These are phyloP conservation scores for Coelopa frigida DNA, from an alignment of 1,140 invertebrate species.

Conservation along the genomic window DNA sequence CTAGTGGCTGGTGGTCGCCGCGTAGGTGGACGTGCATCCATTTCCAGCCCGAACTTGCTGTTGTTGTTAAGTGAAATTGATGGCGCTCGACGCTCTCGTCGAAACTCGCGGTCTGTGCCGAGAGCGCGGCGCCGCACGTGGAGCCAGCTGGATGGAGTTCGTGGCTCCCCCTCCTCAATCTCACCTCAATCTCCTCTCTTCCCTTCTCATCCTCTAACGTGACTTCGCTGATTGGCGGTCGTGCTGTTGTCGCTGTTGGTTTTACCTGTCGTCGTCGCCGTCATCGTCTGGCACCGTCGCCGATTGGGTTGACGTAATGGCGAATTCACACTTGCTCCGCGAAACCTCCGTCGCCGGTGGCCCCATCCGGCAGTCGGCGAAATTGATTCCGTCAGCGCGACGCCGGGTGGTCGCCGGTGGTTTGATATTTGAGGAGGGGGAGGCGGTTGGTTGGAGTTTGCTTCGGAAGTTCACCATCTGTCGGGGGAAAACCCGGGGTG, in stretches of 20 bases:
- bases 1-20: neutral
- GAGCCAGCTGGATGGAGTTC: no score
- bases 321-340: no score
- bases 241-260: neutral
- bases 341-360: no score
- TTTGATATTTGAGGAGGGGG: no score
- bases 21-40: neutral
- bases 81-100: neutral
- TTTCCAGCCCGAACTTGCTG: no score
- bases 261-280: slow-evolving; percentile 4
- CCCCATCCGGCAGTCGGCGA: no score
- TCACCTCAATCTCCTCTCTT: neutral
- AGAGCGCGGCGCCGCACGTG: neutral
- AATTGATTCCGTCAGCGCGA: no score
- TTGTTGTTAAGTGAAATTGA: slow-evolving; percentile 8
- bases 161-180: neutral
- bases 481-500: no score
- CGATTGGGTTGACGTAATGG: no score
- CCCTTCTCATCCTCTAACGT: neutral
- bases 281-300: neutral
- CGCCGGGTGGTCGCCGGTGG: no score
- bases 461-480: no score
- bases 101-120: neutral
- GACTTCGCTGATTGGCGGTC: neutral
- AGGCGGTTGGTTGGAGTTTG: no score